These are phyloP conservation scores for Nymphalis c-album DNA, from an alignment of 2,888 invertebrate genomes.

Conservation along the genomic window DNA sequence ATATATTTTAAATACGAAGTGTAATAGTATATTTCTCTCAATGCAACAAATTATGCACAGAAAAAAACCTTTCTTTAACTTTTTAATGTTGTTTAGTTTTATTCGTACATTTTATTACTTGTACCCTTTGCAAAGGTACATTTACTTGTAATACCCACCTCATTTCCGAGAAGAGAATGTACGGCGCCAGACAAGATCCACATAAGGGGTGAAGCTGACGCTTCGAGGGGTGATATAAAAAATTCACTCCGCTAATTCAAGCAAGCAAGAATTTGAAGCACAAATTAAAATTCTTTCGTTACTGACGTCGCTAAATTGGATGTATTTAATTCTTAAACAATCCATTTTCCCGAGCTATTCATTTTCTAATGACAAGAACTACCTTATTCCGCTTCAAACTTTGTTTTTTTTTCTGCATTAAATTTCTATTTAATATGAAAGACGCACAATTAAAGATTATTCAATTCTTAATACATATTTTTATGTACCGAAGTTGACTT, in stretches of 20 bases:
- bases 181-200: conserved; percentile 22
- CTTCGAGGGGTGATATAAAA: conserved; percentile 25
- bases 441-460: no score
- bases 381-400: not conserved
- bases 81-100: not conserved
- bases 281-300: conserved; percentile 21
- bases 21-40: no score
- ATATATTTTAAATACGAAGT: no score
- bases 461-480: no score
- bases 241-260: conserved; percentile 31
- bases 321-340: conserved; percentile 14
- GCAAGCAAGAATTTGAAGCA: conserved; percentile 22
- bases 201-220: conserved; percentile 6
- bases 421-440: no score
- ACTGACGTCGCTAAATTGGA: conserved; percentile 8
- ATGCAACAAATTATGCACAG: no score
- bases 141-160: conserved; percentile 12
- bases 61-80: not conserved
- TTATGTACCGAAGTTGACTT: no score
- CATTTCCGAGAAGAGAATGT: conserved; percentile 14
- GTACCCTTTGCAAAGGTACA: not conserved
- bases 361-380: not conserved
- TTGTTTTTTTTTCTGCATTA: no score
- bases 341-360: not conserved
- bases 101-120: not conserved